Conservation (phyloP, 2,888 invertebrate species). For the Atherix ibis region DNA sequence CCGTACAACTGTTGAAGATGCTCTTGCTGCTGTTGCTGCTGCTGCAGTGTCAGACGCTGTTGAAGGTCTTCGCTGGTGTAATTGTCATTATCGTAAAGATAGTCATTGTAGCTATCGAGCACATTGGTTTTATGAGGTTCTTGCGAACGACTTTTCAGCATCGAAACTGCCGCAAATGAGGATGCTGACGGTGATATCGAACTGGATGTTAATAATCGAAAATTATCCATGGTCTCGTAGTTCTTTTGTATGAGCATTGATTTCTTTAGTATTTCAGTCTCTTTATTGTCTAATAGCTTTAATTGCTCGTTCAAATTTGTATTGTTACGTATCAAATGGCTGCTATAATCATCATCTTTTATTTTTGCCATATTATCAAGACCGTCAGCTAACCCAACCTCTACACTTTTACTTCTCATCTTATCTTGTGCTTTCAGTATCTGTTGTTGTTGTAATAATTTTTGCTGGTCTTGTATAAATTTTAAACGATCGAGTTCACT, state of each 20-base stretch:
- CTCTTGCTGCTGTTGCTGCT: neutral
- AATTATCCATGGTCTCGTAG: conserved; percentile 9
- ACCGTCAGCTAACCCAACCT: too few relatives aligned
- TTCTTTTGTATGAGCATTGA: conserved; percentile 11
- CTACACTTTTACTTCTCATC: conserved; percentile 3
- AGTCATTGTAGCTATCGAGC: conserved; percentile 8
- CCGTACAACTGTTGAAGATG: neutral
- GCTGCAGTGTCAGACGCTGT: neutral
- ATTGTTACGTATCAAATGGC: conserved; percentile 24
- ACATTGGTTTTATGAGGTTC: conserved; percentile 5
- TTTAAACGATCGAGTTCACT: conserved; percentile 10
- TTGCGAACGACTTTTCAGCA: neutral
- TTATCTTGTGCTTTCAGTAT: conserved; percentile 9
- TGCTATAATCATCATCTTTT: conserved; percentile 12
- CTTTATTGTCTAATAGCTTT: conserved; percentile 24
- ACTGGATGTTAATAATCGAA: neutral
- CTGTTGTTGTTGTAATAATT: conserved; percentile 7
- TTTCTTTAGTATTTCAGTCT: conserved; percentile 21
- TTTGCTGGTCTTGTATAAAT: conserved; percentile 6
- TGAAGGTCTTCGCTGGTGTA: too few relatives aligned
- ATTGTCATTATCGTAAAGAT: conserved; percentile 1
- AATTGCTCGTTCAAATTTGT: conserved; percentile 28
- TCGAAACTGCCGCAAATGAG: neutral
- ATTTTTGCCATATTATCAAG: neutral
- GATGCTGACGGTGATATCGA: neutral